Evolutionary conservation across 2,113 vertebrate genomes (phyloP).

Genomic region (Bambusicola thoracicus): DNA sequence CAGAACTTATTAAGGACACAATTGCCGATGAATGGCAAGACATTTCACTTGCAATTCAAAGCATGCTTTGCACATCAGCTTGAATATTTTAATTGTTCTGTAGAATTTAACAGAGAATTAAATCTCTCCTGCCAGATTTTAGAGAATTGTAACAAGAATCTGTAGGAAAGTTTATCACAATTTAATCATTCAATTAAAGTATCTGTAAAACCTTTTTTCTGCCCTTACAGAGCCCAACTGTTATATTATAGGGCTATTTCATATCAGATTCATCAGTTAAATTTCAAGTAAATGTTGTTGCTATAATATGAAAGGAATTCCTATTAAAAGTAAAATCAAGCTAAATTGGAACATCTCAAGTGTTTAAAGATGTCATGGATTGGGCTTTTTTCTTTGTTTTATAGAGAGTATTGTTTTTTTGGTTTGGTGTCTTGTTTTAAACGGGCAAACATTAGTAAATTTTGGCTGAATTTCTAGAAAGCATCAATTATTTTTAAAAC

Average conservation of each 20-base stretch:
- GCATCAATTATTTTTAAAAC: background rate
- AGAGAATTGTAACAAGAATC: background rate
- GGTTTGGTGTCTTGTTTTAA: background rate
- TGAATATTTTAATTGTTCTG: background rate
- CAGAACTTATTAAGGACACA: constrained; percentile 15
- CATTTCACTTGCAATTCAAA: background rate
- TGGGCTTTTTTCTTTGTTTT: background rate
- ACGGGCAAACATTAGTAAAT: background rate
- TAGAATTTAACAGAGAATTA: constrained; percentile 2
- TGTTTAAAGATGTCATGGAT: background rate
- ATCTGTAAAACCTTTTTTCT: background rate
- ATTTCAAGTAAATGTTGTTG: background rate
- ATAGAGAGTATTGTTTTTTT: background rate
- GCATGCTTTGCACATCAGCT: background rate
- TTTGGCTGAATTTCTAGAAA: background rate
- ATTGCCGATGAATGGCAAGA: constrained; percentile 33
- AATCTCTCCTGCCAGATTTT: background rate
- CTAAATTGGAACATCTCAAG: background rate
- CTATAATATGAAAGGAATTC: background rate
- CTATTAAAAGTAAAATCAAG: background rate
- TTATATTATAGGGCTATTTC: background rate
- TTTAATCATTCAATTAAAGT: background rate
- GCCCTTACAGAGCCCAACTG: background rate
- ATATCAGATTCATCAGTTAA: background rate
- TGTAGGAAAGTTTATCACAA: background rate